Evolutionary conservation across 2,797 vertebrate genomes (phyloP), one percentile per base, ranked within the genome.

Genomic region (Vipera ursinii): DNA sequence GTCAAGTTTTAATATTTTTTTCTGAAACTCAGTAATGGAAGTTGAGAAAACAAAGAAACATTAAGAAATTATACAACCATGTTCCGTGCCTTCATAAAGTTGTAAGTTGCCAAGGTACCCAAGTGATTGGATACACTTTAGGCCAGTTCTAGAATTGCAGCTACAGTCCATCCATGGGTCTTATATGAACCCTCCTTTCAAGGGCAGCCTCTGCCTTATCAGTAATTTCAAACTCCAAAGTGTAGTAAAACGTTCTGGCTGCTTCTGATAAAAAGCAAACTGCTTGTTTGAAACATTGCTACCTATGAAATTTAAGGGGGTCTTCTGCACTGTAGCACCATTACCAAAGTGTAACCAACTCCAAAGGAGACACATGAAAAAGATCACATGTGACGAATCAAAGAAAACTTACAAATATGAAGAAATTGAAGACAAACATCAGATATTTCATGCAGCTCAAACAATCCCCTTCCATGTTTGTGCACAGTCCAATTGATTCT

Each of bases 391-490:
- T 91, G 86, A 56, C 90, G 69, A 93, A 90, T 32, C 4, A 26
- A n/a, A 94, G 92, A 95, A 92, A 96, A 98, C 98, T 99, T 96
- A 99, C 99, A 96, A 99, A 99, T 95, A 99, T 99, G 96, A 99
- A 98, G 97, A 99, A 99, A 97, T 99, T 99, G 97, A 99, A 99
- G 97, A 99, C 98, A 94, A 99, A 99, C 99, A 99, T 99, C 97
- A 99, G 98, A 95, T 99, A 99, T 96, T 99, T 99, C 97, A 99
- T 98, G 97, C 99, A 99, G 98, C 98, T 99, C 96, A 99, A 98
- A 96, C 98, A 99, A 96, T 99, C 99, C 15, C 98, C 98, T 96
- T 99, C 99, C 98, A 99, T 99, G 97, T 96, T 97, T 88, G 96
- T 56, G 98, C 94, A 94, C 26, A 93, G 92, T 92, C 56, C 91